Percentiles rank a stretch among this genome's conserved stretches.
Conservation (phyloP, 2,113 vertebrate genomes). For the Oophaga pumilio region DNA sequence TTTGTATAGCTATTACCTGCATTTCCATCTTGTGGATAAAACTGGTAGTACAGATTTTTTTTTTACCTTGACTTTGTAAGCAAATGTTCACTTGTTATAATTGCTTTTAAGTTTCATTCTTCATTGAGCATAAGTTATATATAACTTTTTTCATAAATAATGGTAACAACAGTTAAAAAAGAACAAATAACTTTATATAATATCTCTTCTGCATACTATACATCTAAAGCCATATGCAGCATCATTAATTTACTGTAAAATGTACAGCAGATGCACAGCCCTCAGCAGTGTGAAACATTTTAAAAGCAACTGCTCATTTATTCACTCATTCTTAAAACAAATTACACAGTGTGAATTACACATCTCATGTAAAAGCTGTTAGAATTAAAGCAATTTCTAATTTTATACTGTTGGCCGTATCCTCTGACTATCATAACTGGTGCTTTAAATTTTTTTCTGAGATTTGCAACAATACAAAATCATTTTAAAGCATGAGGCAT, state of each 20-base stretch:
- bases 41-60: neutral
- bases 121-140: neutral
- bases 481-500: too few relatives aligned
- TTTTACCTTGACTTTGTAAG: neutral
- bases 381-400: neutral
- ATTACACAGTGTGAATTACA: neutral
- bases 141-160: neutral
- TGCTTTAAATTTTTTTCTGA: neutral
- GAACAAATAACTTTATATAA: too few relatives aligned
- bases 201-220: neutral
- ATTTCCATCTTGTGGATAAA: neutral
- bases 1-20: neutral
- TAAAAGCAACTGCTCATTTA: conserved; percentile 13
- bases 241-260: neutral
- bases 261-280: conserved; percentile 11
- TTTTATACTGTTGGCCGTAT: neutral
- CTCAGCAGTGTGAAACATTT: neutral
- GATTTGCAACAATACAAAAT: too few relatives aligned
- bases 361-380: neutral
- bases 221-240: neutral
- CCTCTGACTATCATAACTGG: neutral
- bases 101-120: neutral
- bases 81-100: neutral
- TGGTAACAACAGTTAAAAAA: neutral
- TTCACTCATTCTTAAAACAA: neutral